These are phyloP conservation scores for Petrophora chlorosata DNA, from an alignment of 2,888 invertebrate species.

Conservation along the genomic window DNA sequence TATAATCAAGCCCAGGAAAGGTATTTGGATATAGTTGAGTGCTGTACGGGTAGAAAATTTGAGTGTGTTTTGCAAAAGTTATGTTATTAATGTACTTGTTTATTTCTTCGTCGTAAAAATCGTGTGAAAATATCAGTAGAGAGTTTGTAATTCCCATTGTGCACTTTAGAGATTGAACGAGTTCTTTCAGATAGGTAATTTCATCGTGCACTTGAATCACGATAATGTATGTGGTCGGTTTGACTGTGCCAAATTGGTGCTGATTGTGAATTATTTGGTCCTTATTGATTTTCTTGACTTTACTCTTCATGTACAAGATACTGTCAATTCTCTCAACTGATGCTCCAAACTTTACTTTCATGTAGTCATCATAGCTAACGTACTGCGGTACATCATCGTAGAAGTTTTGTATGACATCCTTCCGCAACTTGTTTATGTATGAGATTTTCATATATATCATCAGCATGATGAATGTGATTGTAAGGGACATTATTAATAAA, in stretches of 20 bases:
- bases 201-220: conserved; percentile 54
- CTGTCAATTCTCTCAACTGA: conserved; percentile 17
- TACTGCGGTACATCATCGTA: conserved; percentile 30
- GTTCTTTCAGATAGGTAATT: conserved; percentile 39
- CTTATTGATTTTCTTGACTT: conserved; percentile 41
- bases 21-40: conserved; percentile 49
- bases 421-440: conserved; percentile 34
- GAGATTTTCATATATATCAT: conserved; percentile 27
- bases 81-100: conserved; percentile 37
- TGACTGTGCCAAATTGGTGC: conserved; percentile 18
- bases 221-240: conserved; percentile 36
- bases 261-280: conserved; percentile 41
- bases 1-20: conserved; percentile 51
- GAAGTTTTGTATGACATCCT: conserved; percentile 18
- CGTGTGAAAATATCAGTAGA: conserved; percentile 51
- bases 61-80: conserved; percentile 46
- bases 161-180: conserved; percentile 43
- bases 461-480: conserved; percentile 10
- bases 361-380: conserved; percentile 21
- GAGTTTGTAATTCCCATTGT: conserved; percentile 43
- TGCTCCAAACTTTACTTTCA: conserved; percentile 19
- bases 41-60: conserved; percentile 53
- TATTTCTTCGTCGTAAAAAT: conserved; percentile 37
- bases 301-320: conserved; percentile 37
- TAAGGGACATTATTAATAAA: conserved; percentile 13